Evolutionary conservation across 2,888 invertebrate species (phyloP).

Genomic region (Steinernema scapterisci): DNA sequence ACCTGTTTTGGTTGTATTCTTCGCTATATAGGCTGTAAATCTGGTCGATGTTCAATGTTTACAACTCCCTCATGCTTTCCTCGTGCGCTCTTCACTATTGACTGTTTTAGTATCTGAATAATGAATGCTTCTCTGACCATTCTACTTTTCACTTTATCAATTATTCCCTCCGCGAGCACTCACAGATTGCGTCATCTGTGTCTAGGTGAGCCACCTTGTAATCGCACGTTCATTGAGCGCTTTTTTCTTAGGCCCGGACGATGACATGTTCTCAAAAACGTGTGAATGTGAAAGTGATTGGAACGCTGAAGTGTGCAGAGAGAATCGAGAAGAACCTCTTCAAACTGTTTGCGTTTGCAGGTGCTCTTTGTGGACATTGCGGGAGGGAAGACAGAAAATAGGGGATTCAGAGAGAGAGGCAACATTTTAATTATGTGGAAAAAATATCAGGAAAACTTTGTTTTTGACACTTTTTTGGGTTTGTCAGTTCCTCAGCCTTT

Average conservation of each 20-base stretch:
- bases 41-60: not conserved
- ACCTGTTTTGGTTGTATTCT: too few species aligned
- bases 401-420: too few species aligned
- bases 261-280: conserved; percentile 3
- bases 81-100: not conserved
- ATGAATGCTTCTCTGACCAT: not conserved
- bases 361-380: not conserved
- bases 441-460: too few species aligned
- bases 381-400: too few species aligned
- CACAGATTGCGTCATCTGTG: not conserved
- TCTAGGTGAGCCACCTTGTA: not conserved
- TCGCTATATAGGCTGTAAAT: too few species aligned
- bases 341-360: conserved; percentile 27
- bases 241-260: not conserved
- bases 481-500: too few species aligned
- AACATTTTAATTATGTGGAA: too few species aligned
- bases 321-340: conserved; percentile 13
- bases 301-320: conserved; percentile 6
- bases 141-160: not conserved
- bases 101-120: not conserved
- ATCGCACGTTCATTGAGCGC: not conserved
- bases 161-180: not conserved
- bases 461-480: too few species aligned
- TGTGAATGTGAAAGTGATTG: conserved; percentile 14
- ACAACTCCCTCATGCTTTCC: not conserved